phyloP scores from a whole-genome alignment of 2,113 vertebrate genomes.

The Prunella himalayana region DNA sequence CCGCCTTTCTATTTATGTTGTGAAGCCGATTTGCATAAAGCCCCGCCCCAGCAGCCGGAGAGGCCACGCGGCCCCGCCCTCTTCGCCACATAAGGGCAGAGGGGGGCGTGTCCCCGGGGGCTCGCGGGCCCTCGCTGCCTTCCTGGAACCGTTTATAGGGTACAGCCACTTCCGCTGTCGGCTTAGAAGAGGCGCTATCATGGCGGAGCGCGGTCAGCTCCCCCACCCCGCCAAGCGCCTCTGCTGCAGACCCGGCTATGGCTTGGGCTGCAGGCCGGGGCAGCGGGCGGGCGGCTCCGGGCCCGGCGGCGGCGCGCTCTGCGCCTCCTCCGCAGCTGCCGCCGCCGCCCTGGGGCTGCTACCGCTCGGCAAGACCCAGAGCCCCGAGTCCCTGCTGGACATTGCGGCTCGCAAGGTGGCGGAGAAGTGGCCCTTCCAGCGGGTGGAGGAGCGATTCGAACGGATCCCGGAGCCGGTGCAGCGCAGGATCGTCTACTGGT shows the following conservation, averaged over 20 bases:
- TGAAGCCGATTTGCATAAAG: constrained; percentile 24
- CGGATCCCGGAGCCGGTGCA: constrained; percentile 95
- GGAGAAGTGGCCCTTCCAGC: constrained; percentile 96
- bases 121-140: constrained; percentile 59
- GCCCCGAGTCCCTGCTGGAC: constrained; percentile 90
- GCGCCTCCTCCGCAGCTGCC: constrained; percentile 65
- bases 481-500: constrained; percentile 95
- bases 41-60: neutral
- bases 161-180: constrained; percentile 88
- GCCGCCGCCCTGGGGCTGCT: constrained; percentile 68
- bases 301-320: constrained; percentile 72
- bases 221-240: constrained; percentile 92
- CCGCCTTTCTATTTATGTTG: constrained; percentile 69
- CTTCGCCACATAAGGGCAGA: constrained; percentile 74
- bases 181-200: constrained; percentile 93
- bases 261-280: constrained; percentile 75
- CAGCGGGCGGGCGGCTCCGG: constrained; percentile 76
- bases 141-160: constrained; percentile 87
- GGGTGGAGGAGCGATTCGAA: constrained; percentile 94
- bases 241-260: constrained; percentile 86
- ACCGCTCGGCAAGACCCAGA: constrained; percentile 81
- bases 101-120: constrained; percentile 55
- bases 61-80: constrained; percentile 38
- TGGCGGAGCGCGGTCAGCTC: constrained; percentile 96
- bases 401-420: constrained; percentile 91